These are phyloP conservation scores for Tenthredo scrophulariae DNA, from an alignment of 2,888 invertebrate genomes.

Conservation along the genomic window DNA sequence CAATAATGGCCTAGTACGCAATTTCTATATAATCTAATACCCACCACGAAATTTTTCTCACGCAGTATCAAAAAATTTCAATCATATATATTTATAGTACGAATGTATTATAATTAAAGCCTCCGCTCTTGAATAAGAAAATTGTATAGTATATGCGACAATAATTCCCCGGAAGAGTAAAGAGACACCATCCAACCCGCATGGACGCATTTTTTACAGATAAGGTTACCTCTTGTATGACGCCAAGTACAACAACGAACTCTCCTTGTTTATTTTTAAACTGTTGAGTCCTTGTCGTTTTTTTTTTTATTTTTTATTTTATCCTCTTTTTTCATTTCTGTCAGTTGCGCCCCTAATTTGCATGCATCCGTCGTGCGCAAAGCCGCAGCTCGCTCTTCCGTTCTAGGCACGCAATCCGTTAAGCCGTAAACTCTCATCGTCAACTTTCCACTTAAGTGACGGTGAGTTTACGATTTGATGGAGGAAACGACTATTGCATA, in stretches of 20 bases:
- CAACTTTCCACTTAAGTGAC: constrained; percentile 15
- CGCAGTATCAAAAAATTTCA: background rate
- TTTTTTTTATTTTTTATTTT: background rate
- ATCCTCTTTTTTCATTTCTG: background rate
- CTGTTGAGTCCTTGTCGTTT: background rate
- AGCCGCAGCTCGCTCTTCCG: constrained; percentile 8
- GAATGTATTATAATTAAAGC: background rate
- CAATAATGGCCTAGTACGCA: background rate
- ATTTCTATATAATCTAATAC: background rate
- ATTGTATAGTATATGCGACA: background rate
- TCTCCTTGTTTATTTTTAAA: background rate
- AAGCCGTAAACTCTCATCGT: constrained; percentile 4
- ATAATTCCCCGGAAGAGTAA: background rate
- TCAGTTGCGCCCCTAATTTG: constrained; percentile 34
- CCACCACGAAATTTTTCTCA: background rate
- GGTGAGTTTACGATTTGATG: background rate
- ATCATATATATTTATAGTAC: background rate
- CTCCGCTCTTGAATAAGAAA: background rate
- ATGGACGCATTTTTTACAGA: background rate
- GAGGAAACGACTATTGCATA: background rate
- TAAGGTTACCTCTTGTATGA: background rate
- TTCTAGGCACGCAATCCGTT: constrained; percentile 6
- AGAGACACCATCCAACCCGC: background rate
- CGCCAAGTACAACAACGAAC: background rate
- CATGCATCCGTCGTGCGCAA: constrained; percentile 32